phyloP scores from a whole-genome alignment of 2,888 invertebrate genomes.

The Gymnoscelis rufifasciata region DNA sequence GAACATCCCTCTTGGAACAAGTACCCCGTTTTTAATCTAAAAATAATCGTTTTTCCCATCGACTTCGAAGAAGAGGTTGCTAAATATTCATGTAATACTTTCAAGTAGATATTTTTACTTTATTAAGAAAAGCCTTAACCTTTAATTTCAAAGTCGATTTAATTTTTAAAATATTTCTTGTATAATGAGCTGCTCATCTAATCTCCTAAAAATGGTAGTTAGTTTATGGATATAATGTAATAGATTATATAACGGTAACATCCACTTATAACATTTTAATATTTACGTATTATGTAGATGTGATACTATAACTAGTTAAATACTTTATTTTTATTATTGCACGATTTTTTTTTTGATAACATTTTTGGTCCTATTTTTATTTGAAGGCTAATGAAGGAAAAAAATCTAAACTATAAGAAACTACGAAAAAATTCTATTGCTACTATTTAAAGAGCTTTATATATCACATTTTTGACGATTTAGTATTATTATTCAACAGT shows the following conservation, averaged over 20 bases:
- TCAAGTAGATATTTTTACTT: too few species aligned
- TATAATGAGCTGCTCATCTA: constrained; percentile 9
- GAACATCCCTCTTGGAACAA: too few species aligned
- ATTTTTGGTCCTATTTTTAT: constrained; percentile 46
- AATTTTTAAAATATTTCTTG: too few species aligned
- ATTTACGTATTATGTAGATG: constrained; percentile 54
- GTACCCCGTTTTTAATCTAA: too few species aligned
- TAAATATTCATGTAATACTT: too few species aligned
- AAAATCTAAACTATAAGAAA: constrained; percentile 34
- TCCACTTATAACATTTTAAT: constrained; percentile 40
- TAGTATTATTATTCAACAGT: constrained; percentile 25
- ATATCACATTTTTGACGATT: constrained; percentile 57
- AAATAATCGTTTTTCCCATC: too few species aligned
- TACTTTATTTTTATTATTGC: constrained; percentile 33
- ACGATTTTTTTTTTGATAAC: constrained; percentile 30
- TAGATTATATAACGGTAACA: constrained; percentile 45
- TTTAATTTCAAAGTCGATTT: too few species aligned
- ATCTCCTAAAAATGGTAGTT: constrained; percentile 35
- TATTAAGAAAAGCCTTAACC: too few species aligned
- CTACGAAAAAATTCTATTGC: constrained; percentile 36
- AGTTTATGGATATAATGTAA: constrained; percentile 40
- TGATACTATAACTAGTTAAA: constrained; percentile 38
- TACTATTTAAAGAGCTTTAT: constrained; percentile 36
- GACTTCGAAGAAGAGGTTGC: too few species aligned
- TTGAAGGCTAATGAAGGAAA: constrained; percentile 30